Base-by-base conservation (phyloP, 2,888 invertebrate genomes). In the Theodoxus fluviatilis region DNA sequence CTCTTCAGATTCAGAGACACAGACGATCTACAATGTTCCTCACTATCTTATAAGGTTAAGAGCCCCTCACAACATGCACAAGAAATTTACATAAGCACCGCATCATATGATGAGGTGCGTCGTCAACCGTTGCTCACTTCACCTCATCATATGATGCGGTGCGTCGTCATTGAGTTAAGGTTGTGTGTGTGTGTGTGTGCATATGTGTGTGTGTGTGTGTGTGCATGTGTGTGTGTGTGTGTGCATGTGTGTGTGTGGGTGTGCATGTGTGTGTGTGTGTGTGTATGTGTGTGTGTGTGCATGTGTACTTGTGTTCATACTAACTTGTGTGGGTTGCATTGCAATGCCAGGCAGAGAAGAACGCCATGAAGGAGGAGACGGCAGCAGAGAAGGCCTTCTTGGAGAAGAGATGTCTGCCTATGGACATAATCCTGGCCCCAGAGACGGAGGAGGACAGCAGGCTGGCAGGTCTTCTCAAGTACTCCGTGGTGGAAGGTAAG, bases 361-460 rank as follows among this genome's bases (percentile, higher is more conserved):
- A 92, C 80, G 93, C 94, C 82, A 81, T 94, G 0, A 93, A 93
- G 84, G 90, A 90, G 28, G 89, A 91, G 59, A 90, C 91, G 77
- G 91, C 91, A 6, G 89, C 90, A 64, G 94, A 96, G 81, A 89
- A 91, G 67, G 89, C 90, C 15, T 88, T 96, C 9, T 86, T 94
- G 59, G 90, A 91, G 57, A 94, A 92, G 84, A n/a, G n/a, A n/a
- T n/a, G n/a, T n/a, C 91, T 92, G 37, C 93, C 94, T 22, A 88
- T 96, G 28, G 91, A 93, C 80, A 93, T 97, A 55, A 88, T 90
- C 9, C 89, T 97, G 3, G 88, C 96, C 0, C 91, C 93, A 0
- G 96, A 97, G 87, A 90, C 90, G 28, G 91, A 92, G 68, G 93
- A 94, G 72, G 96, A 97, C 83, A 90, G 90, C 68, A 91, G 91